Evolutionary conservation across 2,797 vertebrate species (phyloP), one percentile per base, ranked within the genome.

Genomic region (Lepilemur ruficaudatus): DNA sequence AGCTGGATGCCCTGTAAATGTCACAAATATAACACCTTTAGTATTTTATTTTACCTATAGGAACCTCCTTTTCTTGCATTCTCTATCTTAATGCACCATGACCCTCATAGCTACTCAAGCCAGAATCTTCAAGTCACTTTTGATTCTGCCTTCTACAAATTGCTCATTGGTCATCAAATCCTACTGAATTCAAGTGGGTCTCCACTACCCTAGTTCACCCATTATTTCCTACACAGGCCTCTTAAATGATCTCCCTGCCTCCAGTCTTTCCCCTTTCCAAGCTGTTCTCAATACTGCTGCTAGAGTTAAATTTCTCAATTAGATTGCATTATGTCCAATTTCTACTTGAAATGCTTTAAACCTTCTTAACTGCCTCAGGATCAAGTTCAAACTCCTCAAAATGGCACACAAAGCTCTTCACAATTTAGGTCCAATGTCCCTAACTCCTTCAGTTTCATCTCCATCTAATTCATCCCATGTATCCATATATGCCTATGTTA

Each of bases 261-360:
- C 25, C 12, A 48, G 61, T 46, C 35, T 41, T 73, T 79, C 35
- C 38, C 12, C 38, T 75, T 94, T 88, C 35, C 57, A 91, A 91
- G 41, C 61, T 43, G 30, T 78, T 87, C 30, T 67, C 78, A 30
- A 12, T 30, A 57, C 23, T 81, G 69, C 12, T 59, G 13, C 22
- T 78, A 30, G 23, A 38, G 48, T 73, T 69, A 67, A 93, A 88
- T 38, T 93, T 70, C 32, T 82, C 57, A 94, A 82, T 30, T 43
- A 75, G 67, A 86, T 8, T 55, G 4, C 32, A 70, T 46, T 95
- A 61, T 73, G 89, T 63, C 61, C 28, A 85, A 43, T 94, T 89
- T 94, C 89, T 94, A 46, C 18, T 86, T 86, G 76, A 94, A 86
- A 52, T 11, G 22, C 67, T 93, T 94, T 90, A 30, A 78, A 79